phyloP scores from a whole-genome alignment of 2,113 vertebrate genomes.

The Rhabdomys dilectus region DNA sequence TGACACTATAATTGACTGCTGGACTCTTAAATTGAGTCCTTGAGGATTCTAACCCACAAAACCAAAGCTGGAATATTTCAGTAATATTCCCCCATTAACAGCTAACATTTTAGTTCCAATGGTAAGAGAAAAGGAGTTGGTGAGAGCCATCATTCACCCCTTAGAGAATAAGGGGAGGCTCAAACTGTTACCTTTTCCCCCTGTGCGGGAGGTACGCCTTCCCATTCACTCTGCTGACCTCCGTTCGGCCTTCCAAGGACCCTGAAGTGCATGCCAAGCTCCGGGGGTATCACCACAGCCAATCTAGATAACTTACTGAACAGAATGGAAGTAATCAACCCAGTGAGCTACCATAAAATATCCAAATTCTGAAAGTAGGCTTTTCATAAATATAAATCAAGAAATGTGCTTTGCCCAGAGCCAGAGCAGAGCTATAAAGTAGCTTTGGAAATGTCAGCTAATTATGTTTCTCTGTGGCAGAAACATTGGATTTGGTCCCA shows the following conservation, averaged over 20 bases:
- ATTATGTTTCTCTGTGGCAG: constrained; percentile 70
- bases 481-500: constrained; percentile 64
- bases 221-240: neutral
- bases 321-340: constrained; percentile 33
- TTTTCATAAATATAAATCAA: constrained; percentile 68
- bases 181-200: neutral
- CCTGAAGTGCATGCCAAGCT: constrained; percentile 9
- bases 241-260: neutral
- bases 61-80: constrained; percentile 42
- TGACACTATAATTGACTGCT: neutral
- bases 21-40: neutral
- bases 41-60: constrained; percentile 30
- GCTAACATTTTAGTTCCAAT: neutral
- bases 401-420: constrained; percentile 26
- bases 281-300: constrained; percentile 30
- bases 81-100: neutral
- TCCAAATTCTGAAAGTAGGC: constrained; percentile 32
- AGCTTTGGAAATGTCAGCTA: constrained; percentile 75
- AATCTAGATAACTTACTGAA: constrained; percentile 45
- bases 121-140: neutral
- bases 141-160: neutral
- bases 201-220: neutral
- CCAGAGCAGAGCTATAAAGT: constrained; percentile 70
- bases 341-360: constrained; percentile 52
- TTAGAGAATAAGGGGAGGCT: neutral